A percentile compares a stretch with the other conserved stretches of the same genome.
Conservation (phyloP, 2,797 vertebrate genomes). For the Apogon hyalosoma region DNA sequence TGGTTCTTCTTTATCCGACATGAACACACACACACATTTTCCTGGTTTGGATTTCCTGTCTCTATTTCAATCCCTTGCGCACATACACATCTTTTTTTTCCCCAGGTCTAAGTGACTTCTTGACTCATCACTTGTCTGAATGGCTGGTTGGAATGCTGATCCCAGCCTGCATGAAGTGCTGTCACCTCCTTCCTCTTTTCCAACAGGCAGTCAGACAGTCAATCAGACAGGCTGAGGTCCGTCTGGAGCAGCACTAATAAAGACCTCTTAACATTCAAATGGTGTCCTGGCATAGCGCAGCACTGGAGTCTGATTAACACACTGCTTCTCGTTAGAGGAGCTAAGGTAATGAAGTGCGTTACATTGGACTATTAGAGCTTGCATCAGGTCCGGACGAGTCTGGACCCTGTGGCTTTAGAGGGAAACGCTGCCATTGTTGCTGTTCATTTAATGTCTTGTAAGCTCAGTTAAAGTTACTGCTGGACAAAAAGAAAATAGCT, state of each 20-base stretch:
- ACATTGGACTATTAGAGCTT: slow-evolving; percentile 64
- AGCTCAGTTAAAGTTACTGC: slow-evolving; percentile 12
- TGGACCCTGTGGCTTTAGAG: slow-evolving; percentile 29
- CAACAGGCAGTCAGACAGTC: slow-evolving; percentile 79
- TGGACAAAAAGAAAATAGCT: slow-evolving; percentile 7
- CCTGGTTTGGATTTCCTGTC: slow-evolving; percentile 2
- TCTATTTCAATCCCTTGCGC: not conserved
- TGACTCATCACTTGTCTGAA: slow-evolving; percentile 71
- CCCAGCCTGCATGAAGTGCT: slow-evolving; percentile 66
- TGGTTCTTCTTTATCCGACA: slow-evolving; percentile 21
- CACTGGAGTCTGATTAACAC: slow-evolving; percentile 75
- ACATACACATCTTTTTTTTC: slow-evolving; percentile 33
- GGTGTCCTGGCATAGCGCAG: slow-evolving; percentile 49
- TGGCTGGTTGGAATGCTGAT: slow-evolving; percentile 63
- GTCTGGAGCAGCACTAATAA: slow-evolving; percentile 73
- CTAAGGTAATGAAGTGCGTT: slow-evolving; percentile 72
- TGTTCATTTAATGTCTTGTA: slow-evolving; percentile 28
- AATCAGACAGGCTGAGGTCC: slow-evolving; percentile 75
- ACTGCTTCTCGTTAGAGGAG: slow-evolving; percentile 68
- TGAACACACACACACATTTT: slow-evolving; percentile 7
- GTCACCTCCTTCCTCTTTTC: slow-evolving; percentile 67
- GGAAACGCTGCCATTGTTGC: slow-evolving; percentile 36
- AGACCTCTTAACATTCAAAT: slow-evolving; percentile 78
- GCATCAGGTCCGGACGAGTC: slow-evolving; percentile 50
- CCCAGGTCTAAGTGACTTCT: slow-evolving; percentile 66